phyloP scores from a whole-genome alignment of 2,113 vertebrate genomes.

The Hemichromis elongatus region DNA sequence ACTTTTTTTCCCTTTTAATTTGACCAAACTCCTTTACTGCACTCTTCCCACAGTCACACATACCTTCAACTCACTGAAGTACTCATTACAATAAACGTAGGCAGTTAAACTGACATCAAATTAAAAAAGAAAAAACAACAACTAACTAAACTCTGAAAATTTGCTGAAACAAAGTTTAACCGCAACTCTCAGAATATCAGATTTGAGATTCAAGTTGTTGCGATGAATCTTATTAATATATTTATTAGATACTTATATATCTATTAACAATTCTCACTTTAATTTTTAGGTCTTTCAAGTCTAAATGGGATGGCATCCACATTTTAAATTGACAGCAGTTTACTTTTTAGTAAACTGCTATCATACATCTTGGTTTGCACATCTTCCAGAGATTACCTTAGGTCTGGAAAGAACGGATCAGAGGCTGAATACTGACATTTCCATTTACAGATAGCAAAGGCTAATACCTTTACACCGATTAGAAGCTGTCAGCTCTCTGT shows the following conservation, averaged over 20 bases:
- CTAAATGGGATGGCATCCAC: not conserved
- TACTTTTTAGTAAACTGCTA: not conserved
- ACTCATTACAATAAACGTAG: not conserved
- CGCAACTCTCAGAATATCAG: not conserved
- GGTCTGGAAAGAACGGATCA: constrained; percentile 1
- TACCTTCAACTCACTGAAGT: not conserved
- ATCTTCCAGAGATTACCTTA: not conserved
- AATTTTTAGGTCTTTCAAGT: not conserved
- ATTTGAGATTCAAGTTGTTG: not conserved
- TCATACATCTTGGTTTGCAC: not conserved
- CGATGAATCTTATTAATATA: not conserved
- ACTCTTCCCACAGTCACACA: not conserved
- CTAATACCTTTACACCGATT: constrained; percentile 68
- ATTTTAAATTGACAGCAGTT: not conserved
- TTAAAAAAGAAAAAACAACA: not conserved
- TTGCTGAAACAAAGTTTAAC: not conserved
- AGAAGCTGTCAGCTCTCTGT: constrained; percentile 66
- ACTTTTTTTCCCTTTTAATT: not conserved
- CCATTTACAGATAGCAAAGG: constrained; percentile 69
- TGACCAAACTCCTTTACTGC: not conserved
- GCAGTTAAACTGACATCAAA: not conserved
- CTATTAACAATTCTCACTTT: not conserved
- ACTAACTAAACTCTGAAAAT: not conserved
- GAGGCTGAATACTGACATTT: constrained; percentile 52
- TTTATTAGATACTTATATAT: not conserved